Evolutionary conservation across 2,888 invertebrate species (phyloP).

Genomic region (Eilema depressum): DNA sequence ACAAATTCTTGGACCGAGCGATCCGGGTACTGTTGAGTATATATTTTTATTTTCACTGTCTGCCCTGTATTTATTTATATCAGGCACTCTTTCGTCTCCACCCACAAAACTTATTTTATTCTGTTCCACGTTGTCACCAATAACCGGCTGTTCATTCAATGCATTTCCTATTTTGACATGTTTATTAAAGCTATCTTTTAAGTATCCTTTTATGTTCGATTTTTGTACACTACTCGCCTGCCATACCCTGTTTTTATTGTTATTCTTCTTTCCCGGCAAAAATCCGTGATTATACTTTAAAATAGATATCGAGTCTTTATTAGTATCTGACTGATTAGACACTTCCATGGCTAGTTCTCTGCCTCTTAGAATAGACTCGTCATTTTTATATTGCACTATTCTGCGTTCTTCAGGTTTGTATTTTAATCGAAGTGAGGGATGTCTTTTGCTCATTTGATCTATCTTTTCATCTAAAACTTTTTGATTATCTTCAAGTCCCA

Average conservation of each 20-base stretch:
- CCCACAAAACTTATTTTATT: slow-evolving; percentile 73
- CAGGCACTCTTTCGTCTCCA: slow-evolving; percentile 73
- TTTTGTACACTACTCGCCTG: slow-evolving; percentile 22
- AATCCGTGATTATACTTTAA: slow-evolving; percentile 75
- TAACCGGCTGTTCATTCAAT: slow-evolving; percentile 70
- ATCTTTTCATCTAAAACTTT: slow-evolving; percentile 51
- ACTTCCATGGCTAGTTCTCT: slow-evolving; percentile 66
- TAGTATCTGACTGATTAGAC: slow-evolving; percentile 65
- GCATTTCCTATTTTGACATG: slow-evolving; percentile 79
- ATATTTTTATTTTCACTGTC: slow-evolving; percentile 60
- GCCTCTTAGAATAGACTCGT: slow-evolving; percentile 60
- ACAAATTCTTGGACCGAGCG: slow-evolving; percentile 67
- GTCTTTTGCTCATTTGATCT: slow-evolving; percentile 56
- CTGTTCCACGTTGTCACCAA: slow-evolving; percentile 65
- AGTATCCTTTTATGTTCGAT: slow-evolving; percentile 25
- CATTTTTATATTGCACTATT: slow-evolving; percentile 51
- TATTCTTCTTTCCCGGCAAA: slow-evolving; percentile 58
- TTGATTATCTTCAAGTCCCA: slow-evolving; percentile 52
- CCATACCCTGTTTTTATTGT: slow-evolving; percentile 37
- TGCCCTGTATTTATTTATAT: slow-evolving; percentile 74
- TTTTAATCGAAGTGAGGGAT: slow-evolving; percentile 66
- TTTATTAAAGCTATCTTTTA: slow-evolving; percentile 62
- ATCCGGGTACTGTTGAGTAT: slow-evolving; percentile 60
- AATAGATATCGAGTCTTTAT: slow-evolving; percentile 64
- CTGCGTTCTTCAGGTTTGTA: slow-evolving; percentile 65